phyloP scores from a whole-genome alignment of 2,797 vertebrate genomes.

The Labroides dimidiatus region DNA sequence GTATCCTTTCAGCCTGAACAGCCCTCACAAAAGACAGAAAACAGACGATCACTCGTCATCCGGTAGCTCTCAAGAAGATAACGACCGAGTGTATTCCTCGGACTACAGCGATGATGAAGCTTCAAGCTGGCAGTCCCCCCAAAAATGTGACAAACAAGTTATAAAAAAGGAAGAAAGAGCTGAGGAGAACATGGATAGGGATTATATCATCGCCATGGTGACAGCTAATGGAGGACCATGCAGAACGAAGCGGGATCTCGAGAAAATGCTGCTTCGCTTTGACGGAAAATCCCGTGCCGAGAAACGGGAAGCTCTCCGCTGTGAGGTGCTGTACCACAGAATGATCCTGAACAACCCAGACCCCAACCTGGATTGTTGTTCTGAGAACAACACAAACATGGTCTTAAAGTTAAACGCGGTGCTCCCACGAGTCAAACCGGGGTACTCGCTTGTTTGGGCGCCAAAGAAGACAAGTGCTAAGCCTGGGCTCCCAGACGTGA shows the following conservation, averaged over 20 bases:
- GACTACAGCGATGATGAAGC: constrained; percentile 14
- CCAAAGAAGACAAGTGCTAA: constrained; percentile 46
- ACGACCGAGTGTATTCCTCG: background rate
- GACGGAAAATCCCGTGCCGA: constrained; percentile 65
- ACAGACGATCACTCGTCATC: constrained; percentile 7
- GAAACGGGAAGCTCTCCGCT: constrained; percentile 77
- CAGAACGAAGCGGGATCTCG: constrained; percentile 78
- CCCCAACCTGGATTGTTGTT: constrained; percentile 49
- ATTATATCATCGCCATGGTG: constrained; percentile 72
- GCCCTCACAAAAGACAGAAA: constrained; percentile 52
- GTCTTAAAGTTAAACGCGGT: constrained; percentile 75
- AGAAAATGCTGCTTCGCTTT: constrained; percentile 76
- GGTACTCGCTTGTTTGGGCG: constrained; percentile 67
- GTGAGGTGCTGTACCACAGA: constrained; percentile 82
- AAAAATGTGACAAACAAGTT: background rate
- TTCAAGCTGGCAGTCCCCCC: accelerated
- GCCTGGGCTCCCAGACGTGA: accelerated
- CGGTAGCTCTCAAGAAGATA: constrained; percentile 51
- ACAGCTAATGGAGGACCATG: constrained; percentile 82
- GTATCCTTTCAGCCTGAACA: constrained; percentile 72
- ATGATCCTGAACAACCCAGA: constrained; percentile 72
- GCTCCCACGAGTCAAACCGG: constrained; percentile 74
- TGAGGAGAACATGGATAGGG: constrained; percentile 54
- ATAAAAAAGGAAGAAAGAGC: constrained; percentile 17
- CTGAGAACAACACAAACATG: constrained; percentile 54